Evolutionary conservation across 2,888 invertebrate species (phyloP).

Genomic region (Rhagonycha lutea): DNA sequence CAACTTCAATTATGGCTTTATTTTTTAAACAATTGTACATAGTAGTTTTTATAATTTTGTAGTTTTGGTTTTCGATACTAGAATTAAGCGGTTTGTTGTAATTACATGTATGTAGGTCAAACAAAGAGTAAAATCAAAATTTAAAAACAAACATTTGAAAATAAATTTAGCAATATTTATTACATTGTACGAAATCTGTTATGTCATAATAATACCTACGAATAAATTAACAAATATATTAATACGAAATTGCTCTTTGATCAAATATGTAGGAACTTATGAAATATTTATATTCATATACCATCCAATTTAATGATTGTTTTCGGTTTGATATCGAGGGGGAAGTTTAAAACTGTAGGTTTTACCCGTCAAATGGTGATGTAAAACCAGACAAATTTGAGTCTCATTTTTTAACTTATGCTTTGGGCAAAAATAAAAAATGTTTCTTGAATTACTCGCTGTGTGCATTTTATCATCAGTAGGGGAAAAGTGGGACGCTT

Average conservation of each 20-base stretch:
- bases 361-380: too few species aligned
- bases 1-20: neutral
- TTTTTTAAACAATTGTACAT: neutral
- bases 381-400: too few species aligned
- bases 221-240: neutral
- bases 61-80: neutral
- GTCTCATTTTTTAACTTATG: too few species aligned
- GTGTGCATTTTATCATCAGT: too few species aligned
- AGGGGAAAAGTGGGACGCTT: too few species aligned
- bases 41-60: neutral
- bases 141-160: neutral
- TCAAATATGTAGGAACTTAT: too few species aligned
- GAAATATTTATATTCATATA: too few species aligned
- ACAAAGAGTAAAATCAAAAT: neutral
- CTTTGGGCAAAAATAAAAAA: too few species aligned
- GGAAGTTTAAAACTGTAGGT: too few species aligned
- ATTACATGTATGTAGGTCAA: neutral
- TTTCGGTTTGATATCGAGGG: too few species aligned
- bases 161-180: neutral
- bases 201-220: neutral
- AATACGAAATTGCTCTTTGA: neutral
- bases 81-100: neutral
- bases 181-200: neutral
- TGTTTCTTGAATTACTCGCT: too few species aligned
- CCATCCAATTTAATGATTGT: too few species aligned